phyloP scores from a whole-genome alignment of 1,140 invertebrate species.

The Drosophila sechellia region DNA sequence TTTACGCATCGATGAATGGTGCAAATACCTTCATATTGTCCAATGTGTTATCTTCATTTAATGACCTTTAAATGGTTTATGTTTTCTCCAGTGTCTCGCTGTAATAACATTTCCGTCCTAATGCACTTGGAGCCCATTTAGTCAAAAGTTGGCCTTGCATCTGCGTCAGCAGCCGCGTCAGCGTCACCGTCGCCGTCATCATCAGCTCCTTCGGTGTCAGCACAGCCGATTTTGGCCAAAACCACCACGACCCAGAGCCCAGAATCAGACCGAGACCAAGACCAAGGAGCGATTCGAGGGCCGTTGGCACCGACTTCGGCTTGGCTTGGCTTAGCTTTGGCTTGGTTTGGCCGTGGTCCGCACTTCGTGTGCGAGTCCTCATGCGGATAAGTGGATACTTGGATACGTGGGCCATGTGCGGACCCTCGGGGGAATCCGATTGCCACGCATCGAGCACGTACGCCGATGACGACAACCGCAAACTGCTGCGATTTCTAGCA shows the following conservation, averaged over 20 bases:
- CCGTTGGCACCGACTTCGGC: conserved; percentile 24
- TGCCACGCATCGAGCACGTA: conserved; percentile 77
- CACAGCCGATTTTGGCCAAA: conserved; percentile 37
- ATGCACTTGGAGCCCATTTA: conserved; percentile 76
- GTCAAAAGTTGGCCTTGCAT: conserved; percentile 64
- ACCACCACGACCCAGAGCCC: conserved; percentile 33
- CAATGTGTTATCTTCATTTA: not conserved
- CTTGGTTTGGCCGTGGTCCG: not conserved
- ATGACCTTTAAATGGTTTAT: not conserved
- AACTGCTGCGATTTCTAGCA: conserved; percentile 60
- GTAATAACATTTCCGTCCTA: conserved; percentile 77
- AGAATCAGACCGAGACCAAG: conserved; percentile 6
- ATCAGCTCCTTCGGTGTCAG: conserved; percentile 17
- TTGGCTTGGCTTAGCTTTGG: not conserved
- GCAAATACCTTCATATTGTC: not conserved
- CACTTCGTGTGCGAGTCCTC: conserved; percentile 9
- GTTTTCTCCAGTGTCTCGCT: conserved; percentile 24
- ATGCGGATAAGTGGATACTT: conserved; percentile 10
- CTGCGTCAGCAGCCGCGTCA: conserved; percentile 62
- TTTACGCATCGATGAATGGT: not conserved
- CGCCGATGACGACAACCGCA: conserved; percentile 69
- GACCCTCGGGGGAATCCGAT: conserved; percentile 66
- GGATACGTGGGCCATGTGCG: conserved; percentile 29
- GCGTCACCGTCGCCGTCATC: conserved; percentile 35
- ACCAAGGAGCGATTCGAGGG: conserved; percentile 29